phyloP scores from a whole-genome alignment of 1,140 invertebrate species.

The Copidosoma floridanum region DNA sequence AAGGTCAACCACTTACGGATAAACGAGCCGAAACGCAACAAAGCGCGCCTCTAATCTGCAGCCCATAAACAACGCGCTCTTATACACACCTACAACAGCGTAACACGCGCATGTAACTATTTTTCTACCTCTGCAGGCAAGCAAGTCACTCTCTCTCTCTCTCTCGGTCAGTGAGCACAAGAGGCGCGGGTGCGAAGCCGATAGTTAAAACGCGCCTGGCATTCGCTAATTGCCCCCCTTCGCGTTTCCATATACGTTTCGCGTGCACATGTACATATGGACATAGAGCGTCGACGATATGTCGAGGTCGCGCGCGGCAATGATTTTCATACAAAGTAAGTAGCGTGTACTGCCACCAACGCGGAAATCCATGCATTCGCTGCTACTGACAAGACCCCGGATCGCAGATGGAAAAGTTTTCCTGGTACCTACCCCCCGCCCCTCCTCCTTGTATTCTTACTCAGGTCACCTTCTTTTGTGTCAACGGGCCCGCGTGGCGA shows the following conservation, averaged over 20 bases:
- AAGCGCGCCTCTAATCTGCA: no score
- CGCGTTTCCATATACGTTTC: no score
- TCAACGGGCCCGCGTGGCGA: neutral
- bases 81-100: no score
- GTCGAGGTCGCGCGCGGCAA: neutral
- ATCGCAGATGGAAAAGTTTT: neutral
- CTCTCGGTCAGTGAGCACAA: no score
- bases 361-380: conserved; percentile 1
- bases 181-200: neutral
- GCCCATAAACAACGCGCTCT: no score
- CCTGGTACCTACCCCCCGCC: neutral
- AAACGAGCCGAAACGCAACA: no score
- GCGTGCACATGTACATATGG: no score
- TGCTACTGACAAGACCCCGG: neutral
- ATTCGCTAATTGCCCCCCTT: conserved; percentile 11
- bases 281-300: no score
- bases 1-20: no score
- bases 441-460: neutral
- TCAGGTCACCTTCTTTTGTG: neutral
- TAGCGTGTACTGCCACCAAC: neutral
- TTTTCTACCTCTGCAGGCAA: no score
- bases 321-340: conserved; percentile 10
- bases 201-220: neutral
- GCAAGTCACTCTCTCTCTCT: no score
- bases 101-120: no score